Evolutionary conservation across 2,113 vertebrate genomes (phyloP).

Genomic region (Mesembrinibis cayennensis): DNA sequence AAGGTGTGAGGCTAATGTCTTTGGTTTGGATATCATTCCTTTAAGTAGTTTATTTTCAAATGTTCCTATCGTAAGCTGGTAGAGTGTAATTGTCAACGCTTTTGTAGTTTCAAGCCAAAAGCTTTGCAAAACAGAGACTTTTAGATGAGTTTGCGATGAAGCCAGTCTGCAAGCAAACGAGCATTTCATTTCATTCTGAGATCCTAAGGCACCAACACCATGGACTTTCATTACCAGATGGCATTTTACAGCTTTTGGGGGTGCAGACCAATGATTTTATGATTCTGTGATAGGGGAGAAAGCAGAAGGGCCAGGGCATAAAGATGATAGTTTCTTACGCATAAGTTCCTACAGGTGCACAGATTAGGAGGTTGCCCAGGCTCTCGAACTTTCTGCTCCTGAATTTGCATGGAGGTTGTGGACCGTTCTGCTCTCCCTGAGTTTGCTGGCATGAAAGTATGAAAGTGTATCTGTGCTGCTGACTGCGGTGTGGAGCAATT

Average conservation of each 20-base stretch:
- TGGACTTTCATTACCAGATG: neutral
- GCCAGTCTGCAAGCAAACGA: neutral
- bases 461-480: neutral
- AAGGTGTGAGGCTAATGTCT: neutral
- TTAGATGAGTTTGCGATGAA: neutral
- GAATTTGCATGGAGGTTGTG: neutral
- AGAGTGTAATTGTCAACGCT: neutral
- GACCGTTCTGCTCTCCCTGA: neutral
- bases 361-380: neutral
- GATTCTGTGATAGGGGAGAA: neutral
- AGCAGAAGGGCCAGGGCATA: neutral
- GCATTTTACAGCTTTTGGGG: neutral
- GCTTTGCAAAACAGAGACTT: neutral
- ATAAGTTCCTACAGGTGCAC: neutral
- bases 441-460: neutral
- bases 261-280: neutral
- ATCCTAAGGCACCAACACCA: neutral
- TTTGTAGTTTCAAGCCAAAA: neutral
- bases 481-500: neutral
- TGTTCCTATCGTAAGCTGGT: neutral
- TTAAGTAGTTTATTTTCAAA: neutral
- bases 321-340: neutral
- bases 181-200: neutral
- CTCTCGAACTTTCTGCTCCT: neutral
- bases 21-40: neutral